A percentile compares a stretch with the other conserved stretches of the same genome.
phyloP scores from a whole-genome alignment of 53 echinoderm and acorn worm species.

The Crossaster papposus region DNA sequence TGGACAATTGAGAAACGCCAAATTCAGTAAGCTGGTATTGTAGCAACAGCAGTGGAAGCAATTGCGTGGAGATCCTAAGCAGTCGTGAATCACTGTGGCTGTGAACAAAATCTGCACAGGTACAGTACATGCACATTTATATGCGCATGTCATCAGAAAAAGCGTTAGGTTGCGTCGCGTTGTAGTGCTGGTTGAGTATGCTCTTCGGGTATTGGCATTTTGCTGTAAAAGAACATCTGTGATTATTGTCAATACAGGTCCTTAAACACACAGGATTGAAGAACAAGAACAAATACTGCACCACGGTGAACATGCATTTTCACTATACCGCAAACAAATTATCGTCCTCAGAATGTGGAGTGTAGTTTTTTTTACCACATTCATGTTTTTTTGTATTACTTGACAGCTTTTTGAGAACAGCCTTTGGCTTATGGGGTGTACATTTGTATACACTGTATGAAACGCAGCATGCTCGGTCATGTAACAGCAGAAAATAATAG shows the following conservation, averaged over 20 bases:
- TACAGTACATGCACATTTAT: not conserved
- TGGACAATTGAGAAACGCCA: not conserved
- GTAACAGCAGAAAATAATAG: not conserved
- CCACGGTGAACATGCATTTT: not conserved
- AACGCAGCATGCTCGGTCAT: not conserved
- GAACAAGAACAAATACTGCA: not conserved
- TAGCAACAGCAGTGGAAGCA: not conserved
- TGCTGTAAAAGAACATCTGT: slow-evolving; percentile 48
- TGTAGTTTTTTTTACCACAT: not conserved
- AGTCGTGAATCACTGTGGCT: not conserved
- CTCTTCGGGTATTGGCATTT: not conserved
- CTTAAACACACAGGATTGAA: not conserved
- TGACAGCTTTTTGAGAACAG: not conserved
- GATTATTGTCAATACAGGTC: slow-evolving; percentile 25
- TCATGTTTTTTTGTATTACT: not conserved
- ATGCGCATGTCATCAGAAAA: not conserved
- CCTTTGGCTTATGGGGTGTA: not conserved
- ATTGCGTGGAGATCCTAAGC: not conserved
- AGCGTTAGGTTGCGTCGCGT: not conserved
- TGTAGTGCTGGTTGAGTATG: not conserved
- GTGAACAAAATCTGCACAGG: not conserved
- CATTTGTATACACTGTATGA: not conserved
- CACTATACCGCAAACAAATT: not conserved
- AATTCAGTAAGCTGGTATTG: not conserved
- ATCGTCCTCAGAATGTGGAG: not conserved